Evolutionary conservation across 2,888 invertebrate genomes (phyloP).

Genomic region (Zaprionus bogoriensis): DNA sequence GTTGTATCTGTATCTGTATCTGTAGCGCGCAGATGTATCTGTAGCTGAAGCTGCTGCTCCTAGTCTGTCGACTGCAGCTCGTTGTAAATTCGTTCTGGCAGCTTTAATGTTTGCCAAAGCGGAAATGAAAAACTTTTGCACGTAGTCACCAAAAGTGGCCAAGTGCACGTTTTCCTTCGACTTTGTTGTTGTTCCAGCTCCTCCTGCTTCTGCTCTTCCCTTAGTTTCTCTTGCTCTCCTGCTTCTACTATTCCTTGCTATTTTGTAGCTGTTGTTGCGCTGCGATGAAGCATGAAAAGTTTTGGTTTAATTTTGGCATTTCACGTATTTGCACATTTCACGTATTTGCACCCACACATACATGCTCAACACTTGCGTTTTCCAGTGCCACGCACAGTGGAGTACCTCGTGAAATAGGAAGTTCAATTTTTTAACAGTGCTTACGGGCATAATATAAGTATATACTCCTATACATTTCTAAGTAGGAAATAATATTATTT

Average conservation of each 20-base stretch:
- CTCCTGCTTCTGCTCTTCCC: background rate
- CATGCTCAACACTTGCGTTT: slow-evolving; percentile 50
- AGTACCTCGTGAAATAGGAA: background rate
- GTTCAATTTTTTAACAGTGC: too few species aligned
- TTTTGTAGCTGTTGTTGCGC: slow-evolving; percentile 25
- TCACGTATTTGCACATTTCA: slow-evolving; percentile 61
- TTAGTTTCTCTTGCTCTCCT: background rate
- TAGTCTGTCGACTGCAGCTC: slow-evolving; percentile 36
- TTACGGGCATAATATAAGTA: too few species aligned
- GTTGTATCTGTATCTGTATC: slow-evolving; percentile 15
- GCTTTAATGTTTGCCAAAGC: slow-evolving; percentile 78
- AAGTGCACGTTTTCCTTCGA: slow-evolving; percentile 61
- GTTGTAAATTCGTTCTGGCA: slow-evolving; percentile 71
- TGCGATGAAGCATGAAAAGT: slow-evolving; percentile 79
- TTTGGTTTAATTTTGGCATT: slow-evolving; percentile 77
- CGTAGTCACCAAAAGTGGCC: slow-evolving; percentile 74
- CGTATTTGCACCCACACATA: slow-evolving; percentile 44
- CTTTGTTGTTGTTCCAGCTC: slow-evolving; percentile 24
- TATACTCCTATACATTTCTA: too few species aligned
- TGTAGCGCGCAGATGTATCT: background rate
- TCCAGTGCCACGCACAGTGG: slow-evolving; percentile 9
- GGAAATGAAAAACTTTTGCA: slow-evolving; percentile 78
- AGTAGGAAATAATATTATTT: too few species aligned
- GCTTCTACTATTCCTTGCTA: background rate
- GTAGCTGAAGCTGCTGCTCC: slow-evolving; percentile 9